Evolutionary conservation across 2,888 invertebrate genomes (phyloP), one percentile per base, ranked within the genome.

Genomic region (Aleiodes alternator): DNA sequence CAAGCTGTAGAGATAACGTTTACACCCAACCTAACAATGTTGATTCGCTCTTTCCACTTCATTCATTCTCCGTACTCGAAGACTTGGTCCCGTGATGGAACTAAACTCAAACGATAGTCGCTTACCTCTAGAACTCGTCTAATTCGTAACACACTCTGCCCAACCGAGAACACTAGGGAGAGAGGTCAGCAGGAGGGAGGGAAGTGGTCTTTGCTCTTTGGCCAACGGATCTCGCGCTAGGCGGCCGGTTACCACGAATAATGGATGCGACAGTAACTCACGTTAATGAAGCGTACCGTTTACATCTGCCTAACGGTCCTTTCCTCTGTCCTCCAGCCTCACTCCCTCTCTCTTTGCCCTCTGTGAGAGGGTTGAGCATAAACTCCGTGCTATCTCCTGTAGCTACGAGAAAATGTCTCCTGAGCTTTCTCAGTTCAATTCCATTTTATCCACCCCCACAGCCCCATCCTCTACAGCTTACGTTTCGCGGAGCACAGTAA

Each of bases 211-310:
- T 38, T 38, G 9, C 23, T 48, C 43, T 64, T 34, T 59, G 56
- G 12, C 34, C 56, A 31, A 43, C 57, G 74, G 79, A 79, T 78
- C 59, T 64, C 76, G 78, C 76, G 78, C 79, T 79, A 77, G 79
- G 78, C 77, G 81, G 80, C 81, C 78, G 82, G 82, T 84, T 85
- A 82, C 84, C 81, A 79, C 81, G 85, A 85, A 85, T 85, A 85
- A 85, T 85, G 82, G 84, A 85, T 85, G 85, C 77, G 85, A 84
- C 84, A 81, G 85, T 85, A 85, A 85, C 85, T 85, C 83, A 83
- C 83, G 84, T 84, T 85, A 85, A 85, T 85, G 84, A 85, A 85
- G 84, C 85, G 82, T 82, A 80, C 85, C 85, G 83, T 84, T 85
- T 85, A 85, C 84, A 84, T 85, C 84, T 84, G 83, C 83, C 82